A percentile compares a stretch with the other conserved stretches of the same genome.
Conservation (phyloP, 2,888 invertebrate genomes). For the Ommatoiulus sabulosus region DNA sequence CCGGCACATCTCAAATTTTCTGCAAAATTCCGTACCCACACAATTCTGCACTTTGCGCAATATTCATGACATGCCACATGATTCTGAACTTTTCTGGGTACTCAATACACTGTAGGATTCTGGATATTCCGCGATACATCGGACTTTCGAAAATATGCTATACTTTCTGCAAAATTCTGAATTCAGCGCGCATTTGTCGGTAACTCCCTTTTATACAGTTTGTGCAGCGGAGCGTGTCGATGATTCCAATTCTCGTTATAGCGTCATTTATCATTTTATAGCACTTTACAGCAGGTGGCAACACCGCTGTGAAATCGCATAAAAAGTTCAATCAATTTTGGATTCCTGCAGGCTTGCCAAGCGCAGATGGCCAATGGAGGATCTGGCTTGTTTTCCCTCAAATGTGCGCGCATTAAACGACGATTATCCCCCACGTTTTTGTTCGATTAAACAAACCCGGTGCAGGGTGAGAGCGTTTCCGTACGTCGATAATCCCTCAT, state of each 20-base stretch:
- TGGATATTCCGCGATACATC: too few species aligned
- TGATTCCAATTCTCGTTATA: neutral
- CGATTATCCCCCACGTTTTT: neutral
- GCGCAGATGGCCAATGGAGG: neutral
- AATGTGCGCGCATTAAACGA: neutral
- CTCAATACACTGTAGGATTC: too few species aligned
- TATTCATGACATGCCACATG: too few species aligned
- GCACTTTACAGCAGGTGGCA: neutral
- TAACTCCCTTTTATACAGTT: too few species aligned
- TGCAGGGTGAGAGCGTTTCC: neutral
- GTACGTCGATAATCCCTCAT: neutral
- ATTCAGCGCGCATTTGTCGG: neutral
- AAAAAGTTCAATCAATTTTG: constrained; percentile 5
- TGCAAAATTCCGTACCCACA: too few species aligned
- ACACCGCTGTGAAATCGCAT: neutral
- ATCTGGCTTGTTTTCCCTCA: neutral
- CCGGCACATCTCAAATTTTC: too few species aligned
- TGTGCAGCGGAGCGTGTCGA: neutral
- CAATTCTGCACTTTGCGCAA: too few species aligned
- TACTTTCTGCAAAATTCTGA: neutral
- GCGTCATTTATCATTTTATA: neutral
- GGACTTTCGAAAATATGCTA: too few species aligned
- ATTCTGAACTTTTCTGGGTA: too few species aligned
- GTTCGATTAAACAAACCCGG: neutral
- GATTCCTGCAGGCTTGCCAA: constrained; percentile 19